Base-by-base conservation (phyloP, 2,888 invertebrate species). In the Mesoligia furuncula region DNA sequence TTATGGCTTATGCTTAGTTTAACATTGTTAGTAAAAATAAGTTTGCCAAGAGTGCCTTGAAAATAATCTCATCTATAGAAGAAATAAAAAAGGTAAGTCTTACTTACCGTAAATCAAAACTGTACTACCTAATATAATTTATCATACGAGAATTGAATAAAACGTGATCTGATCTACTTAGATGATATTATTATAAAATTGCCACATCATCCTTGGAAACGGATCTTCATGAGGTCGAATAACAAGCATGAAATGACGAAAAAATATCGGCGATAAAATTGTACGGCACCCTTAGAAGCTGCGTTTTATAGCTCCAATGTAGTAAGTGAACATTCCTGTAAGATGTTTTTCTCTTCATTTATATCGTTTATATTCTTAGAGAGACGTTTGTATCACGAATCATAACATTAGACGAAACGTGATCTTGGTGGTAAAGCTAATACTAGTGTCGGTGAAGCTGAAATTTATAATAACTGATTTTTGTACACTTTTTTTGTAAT, bases 181-280 rank as follows among this genome's bases (percentile, higher is more conserved):
- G 72, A 79, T 75, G 59, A 79, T 81, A 76, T 81, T 79, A 72
- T 75, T 70, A 81, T 75, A 70, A 77, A 81, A 84, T 81, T 71
- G 77, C 79, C 84, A 84, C 81, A 81, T 84, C 73, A 84, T 85
- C 62, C 79, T 75, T 81, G 73, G 69, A 79, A 85, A 69, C 59
- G 75, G 83, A 87, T 85, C 80, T 77, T 57, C 51, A 74, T 85
- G 69, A 76, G 75, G 75, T 82, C 82, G 79, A 87, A 87, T 84
- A 87, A 84, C 86, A 82, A 75, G 72, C 75, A 77, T 76, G 76
- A 76, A 82, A 85, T 69, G 79, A 81, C 78, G 74, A 75, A 84
- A 87, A 86, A 83, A 81, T 86, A 87, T 82, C 67, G 72, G 73
- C 71, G 79, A 83, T 87, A 87, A 87, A 85, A 85, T 79, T 85